Evolutionary conservation across 2,797 vertebrate genomes (phyloP).

Genomic region (Syndactyla subalaris): DNA sequence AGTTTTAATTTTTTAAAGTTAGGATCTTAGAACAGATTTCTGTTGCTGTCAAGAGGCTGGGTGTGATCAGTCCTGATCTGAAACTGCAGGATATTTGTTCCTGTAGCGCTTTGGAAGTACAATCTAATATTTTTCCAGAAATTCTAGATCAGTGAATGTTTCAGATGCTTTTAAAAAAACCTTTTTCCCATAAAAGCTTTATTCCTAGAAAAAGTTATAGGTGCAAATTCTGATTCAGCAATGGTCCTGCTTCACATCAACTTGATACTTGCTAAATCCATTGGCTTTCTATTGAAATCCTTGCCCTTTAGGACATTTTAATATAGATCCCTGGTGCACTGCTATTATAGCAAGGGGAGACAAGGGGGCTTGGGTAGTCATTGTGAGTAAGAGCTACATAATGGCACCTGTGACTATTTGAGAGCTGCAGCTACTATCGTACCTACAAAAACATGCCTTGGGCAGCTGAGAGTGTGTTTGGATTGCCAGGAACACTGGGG

Average conservation of each 20-base stretch:
- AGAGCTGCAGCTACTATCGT: not conserved
- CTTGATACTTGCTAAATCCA: not conserved
- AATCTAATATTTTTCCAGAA: not conserved
- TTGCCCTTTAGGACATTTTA: not conserved
- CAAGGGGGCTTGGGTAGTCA: not conserved
- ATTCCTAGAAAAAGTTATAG: not conserved
- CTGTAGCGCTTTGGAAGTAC: not conserved
- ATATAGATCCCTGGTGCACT: not conserved
- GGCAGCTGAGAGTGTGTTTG: not conserved
- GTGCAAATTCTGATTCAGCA: not conserved
- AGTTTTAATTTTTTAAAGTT: slow-evolving; percentile 4
- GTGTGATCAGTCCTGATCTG: slow-evolving; percentile 23
- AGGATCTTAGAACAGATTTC: slow-evolving; percentile 20
- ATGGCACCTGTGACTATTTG: not conserved
- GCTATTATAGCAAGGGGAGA: not conserved
- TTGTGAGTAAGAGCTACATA: not conserved
- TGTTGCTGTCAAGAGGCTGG: slow-evolving; percentile 7
- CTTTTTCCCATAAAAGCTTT: not conserved
- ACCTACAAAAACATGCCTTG: not conserved
- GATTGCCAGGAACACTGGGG: not conserved
- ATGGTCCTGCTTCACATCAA: not conserved
- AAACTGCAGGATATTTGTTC: slow-evolving; percentile 38
- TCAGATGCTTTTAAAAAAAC: not conserved
- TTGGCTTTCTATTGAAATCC: not conserved
- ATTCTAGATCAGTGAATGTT: not conserved